Evolutionary conservation across 2,797 vertebrate species (phyloP).

Genomic region (Arctocebus calabarensis): DNA sequence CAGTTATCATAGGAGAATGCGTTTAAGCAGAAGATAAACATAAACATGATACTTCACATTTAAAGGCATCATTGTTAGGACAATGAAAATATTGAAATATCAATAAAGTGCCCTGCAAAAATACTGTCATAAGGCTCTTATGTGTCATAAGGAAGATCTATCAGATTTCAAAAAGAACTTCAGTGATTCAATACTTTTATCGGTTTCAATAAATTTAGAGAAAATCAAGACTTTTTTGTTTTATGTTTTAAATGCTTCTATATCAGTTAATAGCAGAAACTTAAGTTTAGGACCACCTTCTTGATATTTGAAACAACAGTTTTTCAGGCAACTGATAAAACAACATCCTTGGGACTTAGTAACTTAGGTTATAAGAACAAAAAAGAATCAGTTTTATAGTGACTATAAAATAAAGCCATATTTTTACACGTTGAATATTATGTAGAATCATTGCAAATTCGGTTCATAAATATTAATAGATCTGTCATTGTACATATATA

Average conservation of each 20-base stretch:
- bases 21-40: not conserved
- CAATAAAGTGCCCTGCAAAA: not conserved
- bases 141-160: not conserved
- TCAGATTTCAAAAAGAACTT: not conserved
- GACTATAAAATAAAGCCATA: not conserved
- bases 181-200: not conserved
- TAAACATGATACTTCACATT: not conserved
- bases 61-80: not conserved
- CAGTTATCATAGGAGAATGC: not conserved
- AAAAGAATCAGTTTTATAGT: slow-evolving; percentile 24
- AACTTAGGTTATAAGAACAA: not conserved
- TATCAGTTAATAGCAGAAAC: not conserved
- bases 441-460: slow-evolving; percentile 58
- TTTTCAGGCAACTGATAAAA: slow-evolving; percentile 42
- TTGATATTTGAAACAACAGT: not conserved
- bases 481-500: slow-evolving; percentile 9
- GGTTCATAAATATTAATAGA: slow-evolving; percentile 74
- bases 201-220: not conserved
- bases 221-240: not conserved
- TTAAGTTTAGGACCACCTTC: not conserved
- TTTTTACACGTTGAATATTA: not conserved
- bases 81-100: not conserved
- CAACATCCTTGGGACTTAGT: not conserved
- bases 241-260: not conserved
- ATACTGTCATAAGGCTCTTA: not conserved